Conservation (phyloP, 2,888 invertebrate genomes). For the Crossocerus cetratus region DNA sequence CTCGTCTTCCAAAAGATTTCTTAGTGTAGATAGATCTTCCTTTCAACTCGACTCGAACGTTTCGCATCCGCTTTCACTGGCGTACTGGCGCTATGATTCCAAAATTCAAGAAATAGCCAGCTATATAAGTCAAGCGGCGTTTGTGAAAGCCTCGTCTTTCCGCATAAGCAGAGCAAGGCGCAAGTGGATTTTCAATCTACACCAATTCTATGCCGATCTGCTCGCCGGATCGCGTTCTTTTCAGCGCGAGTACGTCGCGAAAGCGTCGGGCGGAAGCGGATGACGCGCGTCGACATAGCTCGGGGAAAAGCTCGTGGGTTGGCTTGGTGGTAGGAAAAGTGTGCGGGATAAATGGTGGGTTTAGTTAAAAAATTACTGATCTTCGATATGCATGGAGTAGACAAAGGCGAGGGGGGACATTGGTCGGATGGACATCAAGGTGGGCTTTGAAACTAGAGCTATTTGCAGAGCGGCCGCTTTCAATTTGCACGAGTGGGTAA, state of each 20-base stretch:
- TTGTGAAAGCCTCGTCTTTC: constrained; percentile 30
- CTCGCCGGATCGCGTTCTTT: not conserved
- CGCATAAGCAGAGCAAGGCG: constrained; percentile 39
- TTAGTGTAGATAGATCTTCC: not conserved
- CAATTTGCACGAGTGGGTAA: constrained; percentile 24
- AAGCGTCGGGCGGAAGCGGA: not conserved
- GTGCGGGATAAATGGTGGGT: no score
- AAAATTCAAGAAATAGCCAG: not conserved
- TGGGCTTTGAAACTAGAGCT: no score
- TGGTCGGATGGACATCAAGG: no score
- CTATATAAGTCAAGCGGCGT: not conserved
- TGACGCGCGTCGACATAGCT: not conserved
- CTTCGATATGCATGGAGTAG: no score
- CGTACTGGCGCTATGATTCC: not conserved
- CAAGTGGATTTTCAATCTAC: constrained; percentile 31
- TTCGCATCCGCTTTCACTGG: not conserved
- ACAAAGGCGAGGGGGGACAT: no score
- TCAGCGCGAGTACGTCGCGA: not conserved
- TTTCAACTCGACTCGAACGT: not conserved
- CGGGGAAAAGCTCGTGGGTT: no score
- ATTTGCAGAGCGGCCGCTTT: constrained; percentile 17
- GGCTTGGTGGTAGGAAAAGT: no score
- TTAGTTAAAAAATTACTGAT: no score
- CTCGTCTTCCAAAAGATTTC: no score
- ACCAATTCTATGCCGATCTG: not conserved